phyloP scores from a whole-genome alignment of 2,113 vertebrate genomes.

The Megaleporinus macrocephalus region DNA sequence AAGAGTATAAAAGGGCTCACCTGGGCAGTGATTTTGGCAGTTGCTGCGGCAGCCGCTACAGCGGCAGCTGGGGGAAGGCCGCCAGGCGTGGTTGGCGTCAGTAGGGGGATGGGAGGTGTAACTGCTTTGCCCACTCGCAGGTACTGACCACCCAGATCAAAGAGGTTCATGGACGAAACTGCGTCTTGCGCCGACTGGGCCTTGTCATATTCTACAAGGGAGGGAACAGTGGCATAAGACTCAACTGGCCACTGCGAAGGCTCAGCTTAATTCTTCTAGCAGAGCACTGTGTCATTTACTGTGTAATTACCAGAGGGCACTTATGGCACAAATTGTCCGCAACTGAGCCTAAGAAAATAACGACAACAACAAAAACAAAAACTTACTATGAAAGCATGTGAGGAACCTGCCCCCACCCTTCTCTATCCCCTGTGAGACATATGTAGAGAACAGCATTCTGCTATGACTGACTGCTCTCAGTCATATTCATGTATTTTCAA shows the following conservation, averaged over 20 bases:
- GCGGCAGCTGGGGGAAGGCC: conserved; percentile 91
- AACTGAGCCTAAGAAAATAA: conserved; percentile 63
- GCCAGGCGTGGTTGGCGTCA: conserved; percentile 88
- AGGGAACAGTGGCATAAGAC: conserved; percentile 54
- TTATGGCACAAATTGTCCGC: conserved; percentile 62
- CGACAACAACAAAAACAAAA: conserved; percentile 62
- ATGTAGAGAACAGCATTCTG: conserved; percentile 62
- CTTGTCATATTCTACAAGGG: conserved; percentile 92
- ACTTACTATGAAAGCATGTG: conserved; percentile 63
- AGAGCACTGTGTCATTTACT: conserved; percentile 61
- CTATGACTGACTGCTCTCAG: conserved; percentile 60
- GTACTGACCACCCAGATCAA: conserved; percentile 94
- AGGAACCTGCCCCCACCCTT: conserved; percentile 60
- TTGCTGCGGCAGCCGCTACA: conserved; percentile 84
- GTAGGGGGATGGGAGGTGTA: conserved; percentile 90
- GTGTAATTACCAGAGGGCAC: conserved; percentile 62
- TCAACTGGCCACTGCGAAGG: conserved; percentile 23
- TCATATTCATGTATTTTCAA: conserved; percentile 56
- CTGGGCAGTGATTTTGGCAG: conserved; percentile 88
- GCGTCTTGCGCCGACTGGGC: conserved; percentile 95
- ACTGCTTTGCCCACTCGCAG: conserved; percentile 95
- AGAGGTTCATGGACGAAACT: conserved; percentile 98
- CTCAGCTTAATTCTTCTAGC: conserved; percentile 56
- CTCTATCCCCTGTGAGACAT: conserved; percentile 61
- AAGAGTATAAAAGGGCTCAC: conserved; percentile 63